These are phyloP conservation scores for Tetramorium simillimum DNA, from an alignment of 1,140 invertebrate genomes.

Conservation along the genomic window DNA sequence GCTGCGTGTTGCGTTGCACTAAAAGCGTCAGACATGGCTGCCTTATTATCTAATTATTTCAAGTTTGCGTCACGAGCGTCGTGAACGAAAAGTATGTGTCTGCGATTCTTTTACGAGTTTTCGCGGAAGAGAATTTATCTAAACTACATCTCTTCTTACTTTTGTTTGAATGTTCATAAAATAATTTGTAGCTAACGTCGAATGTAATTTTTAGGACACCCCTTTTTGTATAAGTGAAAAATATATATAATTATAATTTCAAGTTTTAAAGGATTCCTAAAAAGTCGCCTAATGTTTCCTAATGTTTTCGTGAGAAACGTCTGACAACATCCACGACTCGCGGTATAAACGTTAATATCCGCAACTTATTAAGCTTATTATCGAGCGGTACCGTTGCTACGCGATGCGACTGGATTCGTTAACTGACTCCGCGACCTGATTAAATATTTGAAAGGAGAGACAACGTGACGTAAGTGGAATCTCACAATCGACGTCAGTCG, in stretches of 20 bases:
- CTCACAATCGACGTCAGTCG: constrained; percentile 52
- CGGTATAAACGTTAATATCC: background rate
- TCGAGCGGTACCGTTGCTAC: constrained; percentile 6
- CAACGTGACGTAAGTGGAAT: constrained; percentile 67
- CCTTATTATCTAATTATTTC: constrained; percentile 27
- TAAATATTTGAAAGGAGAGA: constrained; percentile 69
- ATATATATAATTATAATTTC: background rate
- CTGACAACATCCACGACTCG: background rate
- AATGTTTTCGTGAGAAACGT: constrained; percentile 4
- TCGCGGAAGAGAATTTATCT: background rate
- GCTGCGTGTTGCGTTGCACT: constrained; percentile 11
- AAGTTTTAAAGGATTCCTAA: background rate
- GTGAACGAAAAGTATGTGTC: background rate
- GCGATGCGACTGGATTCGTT: constrained; percentile 53
- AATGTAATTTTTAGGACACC: background rate
- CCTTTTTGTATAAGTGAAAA: background rate
- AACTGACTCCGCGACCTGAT: constrained; percentile 39
- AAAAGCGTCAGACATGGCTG: background rate
- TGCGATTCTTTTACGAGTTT: background rate
- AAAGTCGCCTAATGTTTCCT: background rate
- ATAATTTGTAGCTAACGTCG: background rate
- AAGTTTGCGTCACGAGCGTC: background rate
- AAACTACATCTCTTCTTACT: background rate
- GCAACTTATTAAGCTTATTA: constrained; percentile 18
- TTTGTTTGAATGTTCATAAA: background rate